Evolutionary conservation across 2,888 invertebrate species (phyloP), one percentile per base, ranked within the genome.

Genomic region (Zelleria hepariella): DNA sequence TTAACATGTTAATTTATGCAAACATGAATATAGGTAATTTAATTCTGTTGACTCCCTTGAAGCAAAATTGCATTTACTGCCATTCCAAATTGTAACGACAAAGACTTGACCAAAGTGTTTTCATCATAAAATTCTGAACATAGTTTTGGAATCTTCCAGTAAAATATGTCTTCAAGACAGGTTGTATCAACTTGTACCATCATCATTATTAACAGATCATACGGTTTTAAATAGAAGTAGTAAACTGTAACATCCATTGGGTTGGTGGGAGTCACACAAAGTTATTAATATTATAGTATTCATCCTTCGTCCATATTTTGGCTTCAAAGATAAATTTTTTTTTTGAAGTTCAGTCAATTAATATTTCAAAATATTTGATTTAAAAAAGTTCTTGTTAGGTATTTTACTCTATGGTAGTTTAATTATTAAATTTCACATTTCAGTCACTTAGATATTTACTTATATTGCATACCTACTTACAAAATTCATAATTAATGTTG

Each of bases 281-380:
- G n/a, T n/a, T 5, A 55, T 27, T 26, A 10, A 53, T 5, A 20
- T 53, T n/a, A 7, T 1, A n/a, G 27, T 26, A 21, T 32, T 26
- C 54, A 58, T 42, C 49, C 48, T 32, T 54, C 18, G 8, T 57
- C 58, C 55, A 60, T 57, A 20, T 62, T 64, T 67, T 61, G 61
- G 59, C 63, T 49, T 61, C 51, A 48, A 62, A 62, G 62, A 54
- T 61, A 63, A 61, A 62, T 55, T 61, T 15, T 4, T 57, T 15
- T 15, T 15, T 23, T 65, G 53, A 59, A 63, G 62, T 62, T 66
- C 63, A 70, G 69, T 71, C 72, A 68, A 62, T 59, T 61, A 63
- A 70, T 66, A 70, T n/a, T n/a, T 69, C 71, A 71, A 71, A 71
- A 66, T 66, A n/a, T 61, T 63, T 42, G 60, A 63, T 63, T 60